These are phyloP conservation scores for Meganola albula DNA, from an alignment of 2,888 invertebrate genomes.

Conservation along the genomic window DNA sequence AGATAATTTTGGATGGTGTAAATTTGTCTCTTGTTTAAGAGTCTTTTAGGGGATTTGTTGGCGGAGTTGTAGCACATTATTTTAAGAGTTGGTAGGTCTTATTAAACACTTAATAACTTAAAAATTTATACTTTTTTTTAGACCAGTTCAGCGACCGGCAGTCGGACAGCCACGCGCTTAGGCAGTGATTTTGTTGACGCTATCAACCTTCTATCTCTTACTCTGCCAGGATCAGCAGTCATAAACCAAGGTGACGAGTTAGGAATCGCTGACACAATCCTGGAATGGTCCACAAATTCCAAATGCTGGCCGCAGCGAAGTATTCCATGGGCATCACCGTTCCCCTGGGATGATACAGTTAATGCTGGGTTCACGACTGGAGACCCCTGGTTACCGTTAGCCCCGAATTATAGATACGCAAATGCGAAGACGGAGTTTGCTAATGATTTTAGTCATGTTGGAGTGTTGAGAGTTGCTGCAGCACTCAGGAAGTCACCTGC, in stretches of 20 bases:
- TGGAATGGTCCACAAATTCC: constrained; percentile 59
- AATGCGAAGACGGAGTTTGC: constrained; percentile 79
- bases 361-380: constrained; percentile 72
- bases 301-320: constrained; percentile 68
- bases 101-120: too few species aligned
- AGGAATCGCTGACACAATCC: constrained; percentile 77
- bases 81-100: too few species aligned
- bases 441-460: constrained; percentile 69
- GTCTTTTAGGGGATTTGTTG: too few species aligned
- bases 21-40: too few species aligned
- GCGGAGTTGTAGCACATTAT: too few species aligned
- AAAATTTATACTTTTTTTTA: constrained; percentile 29
- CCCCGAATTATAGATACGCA: constrained; percentile 78
- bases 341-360: constrained; percentile 68
- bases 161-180: constrained; percentile 77
- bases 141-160: constrained; percentile 47
- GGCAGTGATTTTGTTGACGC: constrained; percentile 82
- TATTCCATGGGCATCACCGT: constrained; percentile 47
- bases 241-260: constrained; percentile 90
- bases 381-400: constrained; percentile 82
- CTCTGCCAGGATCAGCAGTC: constrained; percentile 85
- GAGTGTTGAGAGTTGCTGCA: constrained; percentile 50
- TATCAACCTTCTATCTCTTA: constrained; percentile 81
- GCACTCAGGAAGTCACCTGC: constrained; percentile 65
- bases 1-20: too few species aligned